These are phyloP conservation scores for Spisula subtruncata DNA, from an alignment of 2,888 invertebrate species.

Conservation along the genomic window DNA sequence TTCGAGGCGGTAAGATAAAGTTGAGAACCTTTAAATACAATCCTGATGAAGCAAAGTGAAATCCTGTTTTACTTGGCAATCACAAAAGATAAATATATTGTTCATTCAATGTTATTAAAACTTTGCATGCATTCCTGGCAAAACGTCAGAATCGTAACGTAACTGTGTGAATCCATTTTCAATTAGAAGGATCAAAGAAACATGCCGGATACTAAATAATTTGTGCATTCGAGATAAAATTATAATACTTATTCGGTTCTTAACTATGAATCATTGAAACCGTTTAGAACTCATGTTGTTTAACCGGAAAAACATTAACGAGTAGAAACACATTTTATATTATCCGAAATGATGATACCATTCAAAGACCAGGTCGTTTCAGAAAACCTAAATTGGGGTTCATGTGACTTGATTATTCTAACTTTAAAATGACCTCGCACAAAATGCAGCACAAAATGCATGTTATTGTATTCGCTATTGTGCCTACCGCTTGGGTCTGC, in stretches of 20 bases:
- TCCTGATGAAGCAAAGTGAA: not conserved
- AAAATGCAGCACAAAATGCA: too few species aligned
- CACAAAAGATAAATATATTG: not conserved
- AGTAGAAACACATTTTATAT: too few species aligned
- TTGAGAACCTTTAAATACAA: not conserved
- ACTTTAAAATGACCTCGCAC: too few species aligned
- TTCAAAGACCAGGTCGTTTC: too few species aligned
- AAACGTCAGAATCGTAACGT: not conserved
- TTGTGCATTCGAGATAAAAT: not conserved
- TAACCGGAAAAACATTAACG: too few species aligned
- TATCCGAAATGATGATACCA: too few species aligned
- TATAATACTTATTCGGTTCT: not conserved
- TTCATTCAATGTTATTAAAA: not conserved
- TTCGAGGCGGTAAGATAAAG: not conserved
- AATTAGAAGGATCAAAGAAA: not conserved
- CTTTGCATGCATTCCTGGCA: not conserved
- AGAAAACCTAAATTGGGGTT: too few species aligned
- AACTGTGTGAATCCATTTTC: not conserved
- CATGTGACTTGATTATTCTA: too few species aligned
- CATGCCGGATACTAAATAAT: not conserved
- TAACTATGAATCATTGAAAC: not conserved
- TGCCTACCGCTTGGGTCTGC: too few species aligned
- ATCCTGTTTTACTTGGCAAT: conserved; percentile 7
- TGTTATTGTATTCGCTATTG: too few species aligned
- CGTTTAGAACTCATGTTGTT: too few species aligned